Percentiles rank a stretch among this genome's conserved stretches.
Evolutionary conservation across 2,113 vertebrate genomes (phyloP).

Genomic region (Triplophysa dalaica): DNA sequence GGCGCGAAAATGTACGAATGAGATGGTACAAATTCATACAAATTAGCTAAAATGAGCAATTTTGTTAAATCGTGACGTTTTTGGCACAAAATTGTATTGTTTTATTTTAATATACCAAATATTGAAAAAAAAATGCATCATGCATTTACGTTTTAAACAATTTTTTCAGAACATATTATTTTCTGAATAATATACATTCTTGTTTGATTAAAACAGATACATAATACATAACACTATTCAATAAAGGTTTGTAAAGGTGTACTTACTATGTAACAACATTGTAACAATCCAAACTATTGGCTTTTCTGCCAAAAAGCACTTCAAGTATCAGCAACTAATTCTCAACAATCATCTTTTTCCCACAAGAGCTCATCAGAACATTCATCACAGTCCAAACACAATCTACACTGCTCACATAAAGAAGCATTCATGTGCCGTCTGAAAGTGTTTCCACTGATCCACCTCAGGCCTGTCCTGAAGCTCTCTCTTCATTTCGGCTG

Average conservation of each 20-base stretch:
- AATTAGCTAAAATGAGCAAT: no score
- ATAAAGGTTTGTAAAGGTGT: neutral
- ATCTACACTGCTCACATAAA: constrained; percentile 58
- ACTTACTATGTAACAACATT: constrained; percentile 24
- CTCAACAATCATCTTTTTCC: neutral
- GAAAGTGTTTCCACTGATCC: constrained; percentile 28
- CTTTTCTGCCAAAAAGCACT: neutral
- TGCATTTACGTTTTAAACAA: no score
- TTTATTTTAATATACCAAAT: no score
- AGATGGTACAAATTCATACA: no score
- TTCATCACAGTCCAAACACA: constrained; percentile 13
- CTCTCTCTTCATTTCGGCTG: constrained; percentile 75
- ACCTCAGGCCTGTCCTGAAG: constrained; percentile 7
- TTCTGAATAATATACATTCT: neutral
- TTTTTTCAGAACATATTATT: no score
- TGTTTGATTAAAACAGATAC: neutral
- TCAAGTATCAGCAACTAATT: neutral
- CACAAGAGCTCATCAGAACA: neutral
- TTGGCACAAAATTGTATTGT: no score
- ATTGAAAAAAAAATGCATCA: no score
- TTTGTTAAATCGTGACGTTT: no score
- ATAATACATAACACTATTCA: neutral
- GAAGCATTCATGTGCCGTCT: constrained; percentile 72
- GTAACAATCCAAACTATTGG: neutral
- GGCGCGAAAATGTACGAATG: no score